Conservation (phyloP, 2,888 invertebrate species). For the Panzeria rudis region DNA sequence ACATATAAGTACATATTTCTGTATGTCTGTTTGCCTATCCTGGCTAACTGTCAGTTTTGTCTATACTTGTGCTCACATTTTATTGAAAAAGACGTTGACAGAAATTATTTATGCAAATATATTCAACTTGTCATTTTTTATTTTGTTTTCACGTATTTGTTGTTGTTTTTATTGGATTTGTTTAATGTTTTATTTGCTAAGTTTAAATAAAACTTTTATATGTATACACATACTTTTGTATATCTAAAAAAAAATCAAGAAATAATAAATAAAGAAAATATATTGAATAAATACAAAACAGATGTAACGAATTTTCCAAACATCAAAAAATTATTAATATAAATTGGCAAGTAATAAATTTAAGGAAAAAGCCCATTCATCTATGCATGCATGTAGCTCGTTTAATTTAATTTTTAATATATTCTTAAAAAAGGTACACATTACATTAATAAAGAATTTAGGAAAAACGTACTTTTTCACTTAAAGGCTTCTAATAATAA, state of each 20-base stretch:
- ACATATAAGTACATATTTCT: background rate
- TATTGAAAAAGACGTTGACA: constrained; percentile 63
- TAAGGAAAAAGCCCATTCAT: too few species aligned
- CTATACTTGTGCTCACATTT: constrained; percentile 33
- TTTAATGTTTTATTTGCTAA: constrained; percentile 3
- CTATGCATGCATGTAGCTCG: too few species aligned
- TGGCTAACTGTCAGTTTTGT: constrained; percentile 49
- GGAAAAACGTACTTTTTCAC: too few species aligned
- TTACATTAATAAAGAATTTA: too few species aligned
- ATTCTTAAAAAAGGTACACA: too few species aligned
- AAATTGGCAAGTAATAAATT: background rate
- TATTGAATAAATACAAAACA: constrained; percentile 14
- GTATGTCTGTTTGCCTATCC: constrained; percentile 15
- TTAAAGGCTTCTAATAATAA: too few species aligned
- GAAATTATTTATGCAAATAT: constrained; percentile 69
- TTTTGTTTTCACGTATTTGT: background rate
- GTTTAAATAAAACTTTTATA: constrained; percentile 19
- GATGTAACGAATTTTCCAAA: constrained; percentile 20
- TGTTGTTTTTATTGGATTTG: constrained; percentile 24
- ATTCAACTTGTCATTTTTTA: constrained; percentile 54
- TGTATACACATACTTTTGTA: background rate
- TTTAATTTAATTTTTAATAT: too few species aligned
- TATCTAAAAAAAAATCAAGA: background rate
- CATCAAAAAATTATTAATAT: constrained; percentile 3
- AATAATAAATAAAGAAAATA: background rate